These are phyloP conservation scores for Entomyzon cyanotis DNA, from an alignment of 2,113 vertebrate species.

Conservation along the genomic window DNA sequence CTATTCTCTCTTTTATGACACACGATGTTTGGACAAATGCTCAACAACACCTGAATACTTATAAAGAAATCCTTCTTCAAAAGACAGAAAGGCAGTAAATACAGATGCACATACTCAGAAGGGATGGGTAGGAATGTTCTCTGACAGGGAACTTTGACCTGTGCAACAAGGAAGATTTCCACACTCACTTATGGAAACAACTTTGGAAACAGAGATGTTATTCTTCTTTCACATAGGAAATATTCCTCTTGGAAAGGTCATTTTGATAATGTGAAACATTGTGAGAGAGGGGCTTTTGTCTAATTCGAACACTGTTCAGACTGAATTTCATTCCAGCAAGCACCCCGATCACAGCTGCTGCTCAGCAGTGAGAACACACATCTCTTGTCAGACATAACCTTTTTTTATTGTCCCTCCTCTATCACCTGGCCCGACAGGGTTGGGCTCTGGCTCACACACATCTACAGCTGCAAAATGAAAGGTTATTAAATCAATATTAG, in stretches of 20 bases:
- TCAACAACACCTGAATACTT: background rate
- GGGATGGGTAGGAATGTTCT: background rate
- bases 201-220: background rate
- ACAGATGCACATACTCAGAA: fast-evolving
- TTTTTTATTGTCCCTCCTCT: too few relatives aligned
- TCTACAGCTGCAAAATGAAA: background rate
- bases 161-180: background rate
- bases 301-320: background rate
- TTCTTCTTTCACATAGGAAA: background rate
- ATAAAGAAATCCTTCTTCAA: background rate
- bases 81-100: background rate
- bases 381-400: fast-evolving
- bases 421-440: background rate
- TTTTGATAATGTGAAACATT: background rate
- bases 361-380: background rate
- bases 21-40: background rate
- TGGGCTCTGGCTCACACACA: background rate
- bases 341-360: background rate
- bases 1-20: background rate
- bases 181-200: background rate
- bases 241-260: background rate
- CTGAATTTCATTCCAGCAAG: background rate
- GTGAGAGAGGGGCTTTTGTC: background rate
- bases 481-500: background rate
- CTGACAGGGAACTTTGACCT: background rate